Percentiles rank a stretch among this genome's conserved stretches.
These are phyloP conservation scores for Pseudachorutes palmiensis DNA, from an alignment of 1,140 invertebrate species.

Conservation along the genomic window DNA sequence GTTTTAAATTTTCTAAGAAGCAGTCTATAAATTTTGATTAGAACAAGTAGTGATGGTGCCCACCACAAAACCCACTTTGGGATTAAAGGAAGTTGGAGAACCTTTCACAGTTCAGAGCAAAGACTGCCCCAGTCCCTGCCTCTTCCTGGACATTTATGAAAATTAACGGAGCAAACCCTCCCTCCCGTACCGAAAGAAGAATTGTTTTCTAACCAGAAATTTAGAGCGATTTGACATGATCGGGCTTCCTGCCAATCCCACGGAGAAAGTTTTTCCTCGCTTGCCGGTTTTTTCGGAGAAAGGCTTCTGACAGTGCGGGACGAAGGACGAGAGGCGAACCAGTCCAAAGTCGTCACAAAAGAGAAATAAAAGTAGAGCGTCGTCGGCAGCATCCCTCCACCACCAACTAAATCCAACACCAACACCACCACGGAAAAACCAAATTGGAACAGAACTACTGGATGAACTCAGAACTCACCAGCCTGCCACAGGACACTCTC, in stretches of 20 bases:
- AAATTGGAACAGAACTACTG: too few relatives aligned
- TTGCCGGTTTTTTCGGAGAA: too few relatives aligned
- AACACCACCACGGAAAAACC: not conserved
- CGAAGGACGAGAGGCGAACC: not conserved
- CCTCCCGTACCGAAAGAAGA: not conserved
- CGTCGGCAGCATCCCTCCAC: not conserved
- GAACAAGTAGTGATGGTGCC: too few relatives aligned
- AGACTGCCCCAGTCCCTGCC: not conserved
- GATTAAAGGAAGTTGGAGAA: not conserved
- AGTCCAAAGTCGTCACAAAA: conserved; percentile 1
- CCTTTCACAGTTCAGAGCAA: too few relatives aligned
- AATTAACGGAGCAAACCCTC: not conserved
- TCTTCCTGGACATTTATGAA: not conserved
- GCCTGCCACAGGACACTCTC: too few relatives aligned
- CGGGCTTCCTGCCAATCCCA: not conserved
- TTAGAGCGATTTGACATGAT: conserved; percentile 9
- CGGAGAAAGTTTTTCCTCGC: not conserved
- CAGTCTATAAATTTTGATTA: too few relatives aligned
- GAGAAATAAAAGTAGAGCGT: conserved; percentile 8
- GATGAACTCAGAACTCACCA: too few relatives aligned
- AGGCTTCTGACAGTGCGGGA: not conserved
- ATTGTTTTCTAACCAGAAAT: conserved; percentile 10
- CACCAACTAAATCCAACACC: not conserved
- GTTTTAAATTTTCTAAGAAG: too few relatives aligned
- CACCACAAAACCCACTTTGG: too few relatives aligned